Evolutionary conservation across 2,888 invertebrate species (phyloP).

Genomic region (Onthophagus sagittarius): DNA sequence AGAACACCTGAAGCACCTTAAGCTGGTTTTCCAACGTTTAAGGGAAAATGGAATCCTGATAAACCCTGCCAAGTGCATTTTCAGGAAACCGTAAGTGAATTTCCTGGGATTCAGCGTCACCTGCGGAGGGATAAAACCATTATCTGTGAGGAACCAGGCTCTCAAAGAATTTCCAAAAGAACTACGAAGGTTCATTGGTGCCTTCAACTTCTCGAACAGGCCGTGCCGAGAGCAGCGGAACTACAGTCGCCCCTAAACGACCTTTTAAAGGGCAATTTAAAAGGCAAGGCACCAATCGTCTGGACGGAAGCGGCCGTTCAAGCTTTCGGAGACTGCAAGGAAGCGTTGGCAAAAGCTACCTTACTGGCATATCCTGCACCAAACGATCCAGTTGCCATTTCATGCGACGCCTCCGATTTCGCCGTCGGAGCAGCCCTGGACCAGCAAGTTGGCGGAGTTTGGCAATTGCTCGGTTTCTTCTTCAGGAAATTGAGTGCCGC

Average conservation of each 20-base stretch:
- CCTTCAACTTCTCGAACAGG: slow-evolving; percentile 41
- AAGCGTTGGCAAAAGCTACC: neutral
- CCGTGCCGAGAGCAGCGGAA: slow-evolving; percentile 39
- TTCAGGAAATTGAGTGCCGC: no score
- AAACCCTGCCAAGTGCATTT: slow-evolving; percentile 38
- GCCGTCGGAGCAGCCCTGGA: no score
- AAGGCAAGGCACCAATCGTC: neutral
- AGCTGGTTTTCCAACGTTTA: slow-evolving; percentile 30
- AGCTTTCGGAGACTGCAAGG: neutral
- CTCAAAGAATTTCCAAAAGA: slow-evolving; percentile 22
- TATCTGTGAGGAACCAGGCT: no score
- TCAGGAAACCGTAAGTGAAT: slow-evolving; percentile 24
- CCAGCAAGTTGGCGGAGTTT: no score
- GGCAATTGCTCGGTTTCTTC: no score
- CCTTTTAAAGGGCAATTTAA: slow-evolving; percentile 23
- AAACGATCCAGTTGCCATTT: neutral
- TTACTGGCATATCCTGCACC: neutral
- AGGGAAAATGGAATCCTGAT: slow-evolving; percentile 33
- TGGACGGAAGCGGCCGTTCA: neutral
- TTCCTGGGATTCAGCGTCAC: no score
- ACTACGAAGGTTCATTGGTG: slow-evolving; percentile 38
- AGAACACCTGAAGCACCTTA: slow-evolving; percentile 34
- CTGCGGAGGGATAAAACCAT: no score
- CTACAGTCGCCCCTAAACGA: slow-evolving; percentile 38
- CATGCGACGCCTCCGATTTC: neutral